A percentile compares a stretch with the other conserved stretches of the same genome.
These are phyloP conservation scores for Cephalopterus ornatus DNA, from an alignment of 2,113 vertebrate species.

Conservation along the genomic window DNA sequence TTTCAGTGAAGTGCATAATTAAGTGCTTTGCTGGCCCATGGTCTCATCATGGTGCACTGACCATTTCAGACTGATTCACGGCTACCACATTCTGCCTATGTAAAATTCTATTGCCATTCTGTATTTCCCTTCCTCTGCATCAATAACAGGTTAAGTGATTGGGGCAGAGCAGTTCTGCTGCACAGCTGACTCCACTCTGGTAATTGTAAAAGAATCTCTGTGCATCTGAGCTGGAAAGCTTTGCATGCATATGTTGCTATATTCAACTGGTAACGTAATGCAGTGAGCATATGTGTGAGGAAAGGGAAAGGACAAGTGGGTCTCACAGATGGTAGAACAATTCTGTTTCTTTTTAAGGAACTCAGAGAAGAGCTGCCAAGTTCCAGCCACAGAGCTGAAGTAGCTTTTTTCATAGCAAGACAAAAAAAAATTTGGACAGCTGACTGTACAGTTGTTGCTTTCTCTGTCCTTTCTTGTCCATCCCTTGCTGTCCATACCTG, in stretches of 20 bases:
- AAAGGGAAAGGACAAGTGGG: conserved; percentile 10
- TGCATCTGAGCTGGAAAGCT: background rate
- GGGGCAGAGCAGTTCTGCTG: background rate
- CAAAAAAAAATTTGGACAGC: background rate
- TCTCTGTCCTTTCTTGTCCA: background rate
- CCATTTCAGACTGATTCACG: background rate
- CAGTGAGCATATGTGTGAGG: background rate
- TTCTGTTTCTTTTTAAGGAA: conserved; percentile 37
- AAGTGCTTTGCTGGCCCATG: background rate
- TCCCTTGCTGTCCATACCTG: background rate
- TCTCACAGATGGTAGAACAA: conserved; percentile 38
- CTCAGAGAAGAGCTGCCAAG: conserved; percentile 10
- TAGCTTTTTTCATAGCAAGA: background rate
- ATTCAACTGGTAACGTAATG: background rate
- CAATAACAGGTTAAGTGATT: background rate
- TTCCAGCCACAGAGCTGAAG: conserved; percentile 19
- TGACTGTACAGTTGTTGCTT: background rate
- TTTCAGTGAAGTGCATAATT: background rate
- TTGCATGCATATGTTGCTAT: background rate
- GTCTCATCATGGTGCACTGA: background rate
- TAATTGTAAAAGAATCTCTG: background rate
- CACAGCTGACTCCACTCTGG: background rate
- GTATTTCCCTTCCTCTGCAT: background rate
- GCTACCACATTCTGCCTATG: background rate
- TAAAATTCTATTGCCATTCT: background rate